Base-by-base conservation (phyloP, 2,888 invertebrate genomes). In the Macropis europaea region DNA sequence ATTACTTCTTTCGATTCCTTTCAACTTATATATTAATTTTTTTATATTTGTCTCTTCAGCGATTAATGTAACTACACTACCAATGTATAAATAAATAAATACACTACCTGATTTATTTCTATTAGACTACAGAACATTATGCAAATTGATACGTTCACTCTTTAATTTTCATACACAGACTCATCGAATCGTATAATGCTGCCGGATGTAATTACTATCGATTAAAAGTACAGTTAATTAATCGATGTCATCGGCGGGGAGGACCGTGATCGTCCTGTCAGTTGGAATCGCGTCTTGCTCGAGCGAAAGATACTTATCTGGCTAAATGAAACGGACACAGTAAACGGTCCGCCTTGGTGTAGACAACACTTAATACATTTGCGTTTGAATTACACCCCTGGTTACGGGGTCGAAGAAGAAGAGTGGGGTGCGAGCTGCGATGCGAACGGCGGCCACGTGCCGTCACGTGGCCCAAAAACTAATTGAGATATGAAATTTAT, bases 401-500 rank as follows among this genome's bases (percentile, higher is more conserved):
- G 24, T 38, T 53, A 15, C 50, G 42, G 19, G 43, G 43, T 4
- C 22, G 62, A 48, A 34, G 57, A 22, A 38, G 22, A 38, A 19
- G 40, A 40, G 26, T 56, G 52, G 54, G 22, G 15, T 43, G 50
- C 61, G 52, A 30, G 48, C 47, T 36, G 30, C 54, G 73, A 53
- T 72, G 67, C 79, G 73, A 78, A 75, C 64, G 77, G 42, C 40
- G 22, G 80, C 62, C 90, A 89, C 90, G 90, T 86, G 90, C 54
- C 89, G 84, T 70, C 89, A 77, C 90, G 90, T 90, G 90, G 63
- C 82, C 52, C 56, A 79, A 86, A 86, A 90, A 90, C 88, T 90
- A 90, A 90, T 90, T 90, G 90, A 88, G 88, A 90, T 86, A 84
- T 87, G 86, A 86, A 89, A 89, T 89, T 90, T 88, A 88, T 86